phyloP scores from a whole-genome alignment of 2,113 vertebrate genomes.

The Rhinoderma darwinii region DNA sequence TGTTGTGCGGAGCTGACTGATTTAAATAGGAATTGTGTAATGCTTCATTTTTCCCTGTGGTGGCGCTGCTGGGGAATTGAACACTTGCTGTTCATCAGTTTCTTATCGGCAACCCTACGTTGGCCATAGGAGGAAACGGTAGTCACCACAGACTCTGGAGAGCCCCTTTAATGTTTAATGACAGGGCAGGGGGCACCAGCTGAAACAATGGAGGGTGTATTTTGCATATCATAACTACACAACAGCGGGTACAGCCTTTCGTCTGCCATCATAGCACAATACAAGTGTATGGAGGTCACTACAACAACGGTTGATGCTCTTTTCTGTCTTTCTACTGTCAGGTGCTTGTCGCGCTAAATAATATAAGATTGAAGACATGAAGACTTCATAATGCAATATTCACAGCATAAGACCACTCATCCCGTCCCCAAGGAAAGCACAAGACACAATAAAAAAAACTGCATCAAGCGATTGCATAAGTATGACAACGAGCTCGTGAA shows the following conservation, averaged over 20 bases:
- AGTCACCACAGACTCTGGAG: too few relatives aligned
- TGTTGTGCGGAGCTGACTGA: too few relatives aligned
- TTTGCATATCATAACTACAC: neutral
- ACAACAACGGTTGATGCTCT: neutral
- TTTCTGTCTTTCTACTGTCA: neutral
- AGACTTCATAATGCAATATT: conserved; percentile 13
- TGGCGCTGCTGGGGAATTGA: too few relatives aligned
- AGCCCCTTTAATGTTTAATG: neutral
- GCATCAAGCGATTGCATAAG: neutral
- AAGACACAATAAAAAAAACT: neutral
- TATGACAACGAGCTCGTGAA: neutral
- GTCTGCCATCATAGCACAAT: neutral
- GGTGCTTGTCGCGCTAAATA: conserved; percentile 28
- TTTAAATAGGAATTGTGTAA: too few relatives aligned
- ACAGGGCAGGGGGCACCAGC: neutral
- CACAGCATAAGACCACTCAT: conserved; percentile 1
- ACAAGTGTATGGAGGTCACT: neutral
- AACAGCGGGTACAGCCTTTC: neutral
- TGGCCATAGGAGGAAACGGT: too few relatives aligned
- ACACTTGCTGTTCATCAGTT: too few relatives aligned
- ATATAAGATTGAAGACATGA: conserved; percentile 24
- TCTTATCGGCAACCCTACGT: too few relatives aligned
- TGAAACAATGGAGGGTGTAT: neutral
- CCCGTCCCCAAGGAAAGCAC: neutral
- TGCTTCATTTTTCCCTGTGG: too few relatives aligned